Evolutionary conservation across 2,888 invertebrate species (phyloP), one percentile per base, ranked within the genome.

Genomic region (Andrena camellia): DNA sequence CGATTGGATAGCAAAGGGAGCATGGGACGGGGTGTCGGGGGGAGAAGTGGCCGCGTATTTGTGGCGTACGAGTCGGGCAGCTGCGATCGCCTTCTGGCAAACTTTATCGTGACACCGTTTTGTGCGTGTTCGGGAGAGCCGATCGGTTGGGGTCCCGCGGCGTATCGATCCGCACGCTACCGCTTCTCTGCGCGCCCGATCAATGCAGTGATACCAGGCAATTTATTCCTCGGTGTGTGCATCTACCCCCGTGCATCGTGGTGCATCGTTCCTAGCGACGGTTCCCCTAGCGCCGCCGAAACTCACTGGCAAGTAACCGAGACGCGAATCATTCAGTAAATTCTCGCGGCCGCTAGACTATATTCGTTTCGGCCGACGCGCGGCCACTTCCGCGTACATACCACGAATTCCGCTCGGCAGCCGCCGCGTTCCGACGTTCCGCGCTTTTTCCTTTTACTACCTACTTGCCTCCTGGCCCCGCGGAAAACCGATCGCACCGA

Each of bases 31-130:
- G 74, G 66, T 76, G 77, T 13, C 29, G 83, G 73, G 71, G 74
- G 81, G 72, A 64, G 81, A 81, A 67, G 73, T 72, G 75, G 71
- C 80, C 77, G 80, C 48, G 91, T 91, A 90, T 92, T 91, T 91
- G 90, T 89, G 85, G 87, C 87, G 84, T 81, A 72, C 76, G 80
- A 86, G 87, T 78, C 77, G 78, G 57, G 81, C 74, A 78, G 81
- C 85, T 81, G 83, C 83, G 89, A 91, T 91, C 87, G 88, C 68
- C 81, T 87, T 91, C 92, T 93, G 93, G 93, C 93, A 93, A 92
- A 92, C 92, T 88, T 91, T 91, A 90, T 90, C 91, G 93, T 93
- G 93, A 94, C 94, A 94, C 92, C 93, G 91, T 93, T 94, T 75
- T 48, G 71, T 70, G 62, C 78, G 86, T 69, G 78, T 78, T 57